These are phyloP conservation scores for Shinisaurus crocodilurus DNA, from an alignment of 2,113 vertebrate species.

Conservation along the genomic window DNA sequence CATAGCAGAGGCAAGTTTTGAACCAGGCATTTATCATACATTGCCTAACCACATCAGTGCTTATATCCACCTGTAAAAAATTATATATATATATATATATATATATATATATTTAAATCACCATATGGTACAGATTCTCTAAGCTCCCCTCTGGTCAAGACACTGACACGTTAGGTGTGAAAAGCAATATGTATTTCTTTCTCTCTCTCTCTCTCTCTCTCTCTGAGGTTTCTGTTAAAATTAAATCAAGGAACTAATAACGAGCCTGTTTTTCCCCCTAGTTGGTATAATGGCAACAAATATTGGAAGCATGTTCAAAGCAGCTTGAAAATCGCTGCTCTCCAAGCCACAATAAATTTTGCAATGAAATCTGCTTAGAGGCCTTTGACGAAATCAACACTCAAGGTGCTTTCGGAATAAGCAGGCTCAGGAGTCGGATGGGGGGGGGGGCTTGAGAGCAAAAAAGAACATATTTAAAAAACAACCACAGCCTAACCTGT, in stretches of 20 bases:
- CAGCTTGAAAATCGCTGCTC: slow-evolving; percentile 80
- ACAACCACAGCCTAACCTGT: slow-evolving; percentile 57
- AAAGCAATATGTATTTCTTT: slow-evolving; percentile 73
- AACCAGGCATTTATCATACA: background rate
- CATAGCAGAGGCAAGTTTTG: background rate
- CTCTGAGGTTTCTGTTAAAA: slow-evolving; percentile 77
- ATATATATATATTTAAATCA: no score
- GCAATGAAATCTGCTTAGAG: slow-evolving; percentile 75
- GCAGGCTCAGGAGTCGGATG: slow-evolving; percentile 40
- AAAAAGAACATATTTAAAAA: slow-evolving; percentile 63
- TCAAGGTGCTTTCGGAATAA: slow-evolving; percentile 72
- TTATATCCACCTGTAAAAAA: background rate
- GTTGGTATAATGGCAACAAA: slow-evolving; percentile 76
- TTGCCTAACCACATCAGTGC: background rate
- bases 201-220: slow-evolving; percentile 53
- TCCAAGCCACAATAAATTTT: slow-evolving; percentile 76
- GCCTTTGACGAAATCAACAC: slow-evolving; percentile 74
- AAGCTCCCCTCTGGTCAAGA: slow-evolving; percentile 70
- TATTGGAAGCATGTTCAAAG: slow-evolving; percentile 77
- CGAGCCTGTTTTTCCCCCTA: slow-evolving; percentile 70
- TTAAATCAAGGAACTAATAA: slow-evolving; percentile 84
- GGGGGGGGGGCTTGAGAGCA: slow-evolving; percentile 30
- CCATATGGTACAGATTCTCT: slow-evolving; percentile 75
- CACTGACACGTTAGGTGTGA: slow-evolving; percentile 77
- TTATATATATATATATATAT: no score